A percentile compares a stretch with the other conserved stretches of the same genome.
Conservation (phyloP, 2,113 vertebrate species). For the Thalassarche chlororhynchos region DNA sequence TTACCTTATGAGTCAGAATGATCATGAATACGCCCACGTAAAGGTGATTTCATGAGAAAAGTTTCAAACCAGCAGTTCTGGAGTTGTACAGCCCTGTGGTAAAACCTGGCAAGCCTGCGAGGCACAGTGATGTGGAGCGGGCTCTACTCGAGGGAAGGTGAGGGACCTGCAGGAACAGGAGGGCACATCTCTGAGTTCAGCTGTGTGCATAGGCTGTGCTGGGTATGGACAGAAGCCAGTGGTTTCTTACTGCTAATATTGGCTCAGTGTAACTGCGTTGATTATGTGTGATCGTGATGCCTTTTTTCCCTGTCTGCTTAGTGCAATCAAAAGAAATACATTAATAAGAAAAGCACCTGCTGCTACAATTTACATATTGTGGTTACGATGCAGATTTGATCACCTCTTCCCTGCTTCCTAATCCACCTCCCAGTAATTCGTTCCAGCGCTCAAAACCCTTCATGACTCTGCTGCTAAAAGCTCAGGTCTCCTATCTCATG, state of each 20-base stretch:
- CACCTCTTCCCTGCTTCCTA: neutral
- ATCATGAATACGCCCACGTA: neutral
- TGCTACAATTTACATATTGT: neutral
- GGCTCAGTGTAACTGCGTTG: neutral
- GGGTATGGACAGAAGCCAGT: neutral
- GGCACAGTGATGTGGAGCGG: accelerated
- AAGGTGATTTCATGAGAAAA: neutral
- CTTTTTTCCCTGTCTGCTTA: neutral
- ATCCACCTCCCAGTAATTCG: neutral
- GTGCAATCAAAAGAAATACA: neutral
- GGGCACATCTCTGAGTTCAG: neutral
- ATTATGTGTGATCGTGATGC: neutral
- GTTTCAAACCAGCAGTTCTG: neutral
- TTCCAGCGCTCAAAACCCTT: neutral
- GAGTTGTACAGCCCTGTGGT: neutral
- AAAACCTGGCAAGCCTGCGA: neutral
- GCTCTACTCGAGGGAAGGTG: neutral
- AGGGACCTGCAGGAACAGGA: neutral
- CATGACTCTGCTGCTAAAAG: neutral
- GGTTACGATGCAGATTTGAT: neutral
- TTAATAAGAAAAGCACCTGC: neutral
- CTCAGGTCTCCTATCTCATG: neutral
- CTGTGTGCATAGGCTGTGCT: neutral
- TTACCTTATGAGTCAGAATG: neutral
- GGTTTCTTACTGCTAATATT: neutral